These are phyloP conservation scores for Phyllotreta striolata DNA, from an alignment of 2,888 invertebrate genomes.

Conservation along the genomic window DNA sequence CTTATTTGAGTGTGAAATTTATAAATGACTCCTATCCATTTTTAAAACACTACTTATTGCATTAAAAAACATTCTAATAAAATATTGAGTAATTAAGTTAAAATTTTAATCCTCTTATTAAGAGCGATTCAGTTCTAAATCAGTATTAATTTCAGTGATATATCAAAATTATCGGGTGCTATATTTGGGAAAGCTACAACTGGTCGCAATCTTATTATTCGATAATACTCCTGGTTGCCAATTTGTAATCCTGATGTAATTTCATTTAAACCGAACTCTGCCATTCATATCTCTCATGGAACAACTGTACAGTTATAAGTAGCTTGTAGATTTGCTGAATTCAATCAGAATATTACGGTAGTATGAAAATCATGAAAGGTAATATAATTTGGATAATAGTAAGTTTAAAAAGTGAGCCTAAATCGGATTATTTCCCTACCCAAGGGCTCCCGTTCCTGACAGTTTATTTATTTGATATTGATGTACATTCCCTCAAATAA, in stretches of 20 bases:
- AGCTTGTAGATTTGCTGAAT: slow-evolving; percentile 40
- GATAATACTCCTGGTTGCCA: slow-evolving; percentile 14
- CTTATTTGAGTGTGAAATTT: too few species aligned
- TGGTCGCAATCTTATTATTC: slow-evolving; percentile 21
- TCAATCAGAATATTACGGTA: slow-evolving; percentile 43
- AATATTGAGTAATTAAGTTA: too few species aligned
- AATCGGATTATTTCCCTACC: slow-evolving; percentile 11
- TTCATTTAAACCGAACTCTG: slow-evolving; percentile 19
- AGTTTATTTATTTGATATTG: slow-evolving; percentile 10
- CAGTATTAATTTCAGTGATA: slow-evolving; percentile 8
- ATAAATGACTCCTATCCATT: too few species aligned
- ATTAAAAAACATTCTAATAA: too few species aligned
- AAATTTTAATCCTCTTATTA: too few species aligned
- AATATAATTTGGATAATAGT: slow-evolving; percentile 53
- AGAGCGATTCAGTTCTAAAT: neutral
- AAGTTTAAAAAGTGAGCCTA: slow-evolving; percentile 52
- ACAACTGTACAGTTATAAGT: slow-evolving; percentile 37
- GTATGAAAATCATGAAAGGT: slow-evolving; percentile 48
- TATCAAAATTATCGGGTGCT: slow-evolving; percentile 11
- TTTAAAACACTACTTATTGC: too few species aligned
- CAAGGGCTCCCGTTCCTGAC: neutral
- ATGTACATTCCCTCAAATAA: neutral
- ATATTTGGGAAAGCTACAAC: slow-evolving; percentile 20
- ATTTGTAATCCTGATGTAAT: slow-evolving; percentile 22
- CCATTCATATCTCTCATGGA: slow-evolving; percentile 20